phyloP scores from a whole-genome alignment of 2,113 vertebrate species.

The Thunnus maccoyii region DNA sequence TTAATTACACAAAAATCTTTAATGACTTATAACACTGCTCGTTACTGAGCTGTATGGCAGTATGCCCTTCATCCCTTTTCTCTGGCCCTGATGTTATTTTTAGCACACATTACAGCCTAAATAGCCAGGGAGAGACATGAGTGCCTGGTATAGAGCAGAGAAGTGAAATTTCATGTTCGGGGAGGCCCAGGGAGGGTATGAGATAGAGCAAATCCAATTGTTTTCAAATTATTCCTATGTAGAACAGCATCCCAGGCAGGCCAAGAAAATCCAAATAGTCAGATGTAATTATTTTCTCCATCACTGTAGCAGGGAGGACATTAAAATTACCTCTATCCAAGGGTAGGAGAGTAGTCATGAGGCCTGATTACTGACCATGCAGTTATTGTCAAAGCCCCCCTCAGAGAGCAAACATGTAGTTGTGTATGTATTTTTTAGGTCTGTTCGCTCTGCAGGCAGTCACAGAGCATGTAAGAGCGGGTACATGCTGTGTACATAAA shows the following conservation, averaged over 20 bases:
- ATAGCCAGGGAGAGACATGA: slow-evolving; percentile 35
- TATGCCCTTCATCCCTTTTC: slow-evolving; percentile 44
- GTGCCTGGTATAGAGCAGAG: slow-evolving; percentile 47
- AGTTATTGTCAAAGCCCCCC: slow-evolving; percentile 52
- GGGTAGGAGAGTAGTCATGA: slow-evolving; percentile 36
- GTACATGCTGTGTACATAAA: slow-evolving; percentile 11
- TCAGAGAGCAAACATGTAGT: slow-evolving; percentile 3
- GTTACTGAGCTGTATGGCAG: slow-evolving; percentile 53
- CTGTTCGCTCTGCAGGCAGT: not conserved
- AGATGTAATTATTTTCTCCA: slow-evolving; percentile 67
- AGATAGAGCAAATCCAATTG: slow-evolving; percentile 71
- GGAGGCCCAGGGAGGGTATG: slow-evolving; percentile 37
- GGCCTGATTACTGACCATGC: slow-evolving; percentile 54
- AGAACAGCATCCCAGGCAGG: slow-evolving; percentile 59
- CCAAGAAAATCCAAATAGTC: slow-evolving; percentile 53
- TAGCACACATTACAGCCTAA: slow-evolving; percentile 51
- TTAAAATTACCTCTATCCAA: slow-evolving; percentile 45
- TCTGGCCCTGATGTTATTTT: slow-evolving; percentile 60
- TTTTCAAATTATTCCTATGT: slow-evolving; percentile 75
- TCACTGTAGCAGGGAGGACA: slow-evolving; percentile 29
- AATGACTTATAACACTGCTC: slow-evolving; percentile 65
- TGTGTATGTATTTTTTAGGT: slow-evolving; percentile 9
- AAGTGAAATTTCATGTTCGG: slow-evolving; percentile 73
- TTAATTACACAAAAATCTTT: slow-evolving; percentile 68
- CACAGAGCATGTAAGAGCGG: not conserved